These are phyloP conservation scores for Eleginops maclovinus DNA, from an alignment of 2,113 vertebrate genomes.

Conservation along the genomic window DNA sequence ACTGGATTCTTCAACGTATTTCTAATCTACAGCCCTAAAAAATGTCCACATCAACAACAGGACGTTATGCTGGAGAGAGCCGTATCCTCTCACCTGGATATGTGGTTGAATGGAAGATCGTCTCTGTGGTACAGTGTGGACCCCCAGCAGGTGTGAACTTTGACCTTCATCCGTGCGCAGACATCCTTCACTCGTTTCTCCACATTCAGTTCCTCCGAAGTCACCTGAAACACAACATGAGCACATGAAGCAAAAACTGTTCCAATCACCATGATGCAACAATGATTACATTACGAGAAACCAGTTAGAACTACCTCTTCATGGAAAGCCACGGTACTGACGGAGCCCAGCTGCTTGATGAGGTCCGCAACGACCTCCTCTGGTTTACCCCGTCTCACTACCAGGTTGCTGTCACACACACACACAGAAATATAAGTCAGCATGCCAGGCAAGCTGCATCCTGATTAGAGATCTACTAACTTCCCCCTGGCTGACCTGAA, in stretches of 20 bases:
- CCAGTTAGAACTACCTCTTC: slow-evolving; percentile 81
- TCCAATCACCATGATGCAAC: neutral
- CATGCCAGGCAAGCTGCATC: slow-evolving; percentile 71
- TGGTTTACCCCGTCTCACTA: slow-evolving; percentile 86
- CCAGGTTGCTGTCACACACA: slow-evolving; percentile 79
- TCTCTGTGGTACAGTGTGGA: slow-evolving; percentile 86
- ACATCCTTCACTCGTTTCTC: slow-evolving; percentile 81
- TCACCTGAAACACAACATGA: slow-evolving; percentile 75
- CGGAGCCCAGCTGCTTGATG: slow-evolving; percentile 83
- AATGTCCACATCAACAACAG: neutral
- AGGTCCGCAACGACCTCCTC: slow-evolving; percentile 85
- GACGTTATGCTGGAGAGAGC: neutral
- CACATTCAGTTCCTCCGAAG: slow-evolving; percentile 85
- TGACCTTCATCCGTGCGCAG: slow-evolving; percentile 82
- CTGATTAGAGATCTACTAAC: slow-evolving; percentile 48
- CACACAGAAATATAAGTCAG: slow-evolving; percentile 18
- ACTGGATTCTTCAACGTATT: too few relatives aligned
- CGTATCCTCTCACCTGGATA: slow-evolving; percentile 76
- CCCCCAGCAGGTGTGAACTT: slow-evolving; percentile 86
- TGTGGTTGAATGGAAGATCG: slow-evolving; percentile 84
- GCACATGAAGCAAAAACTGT: neutral
- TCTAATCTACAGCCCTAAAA: neutral
- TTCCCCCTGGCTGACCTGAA: slow-evolving; percentile 17
- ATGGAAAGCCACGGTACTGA: slow-evolving; percentile 84
- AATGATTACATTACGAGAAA: neutral